A percentile compares a stretch with the other conserved stretches of the same genome.
Evolutionary conservation across 2,113 vertebrate species (phyloP).

Genomic region (Romanogobio albipinnatus): DNA sequence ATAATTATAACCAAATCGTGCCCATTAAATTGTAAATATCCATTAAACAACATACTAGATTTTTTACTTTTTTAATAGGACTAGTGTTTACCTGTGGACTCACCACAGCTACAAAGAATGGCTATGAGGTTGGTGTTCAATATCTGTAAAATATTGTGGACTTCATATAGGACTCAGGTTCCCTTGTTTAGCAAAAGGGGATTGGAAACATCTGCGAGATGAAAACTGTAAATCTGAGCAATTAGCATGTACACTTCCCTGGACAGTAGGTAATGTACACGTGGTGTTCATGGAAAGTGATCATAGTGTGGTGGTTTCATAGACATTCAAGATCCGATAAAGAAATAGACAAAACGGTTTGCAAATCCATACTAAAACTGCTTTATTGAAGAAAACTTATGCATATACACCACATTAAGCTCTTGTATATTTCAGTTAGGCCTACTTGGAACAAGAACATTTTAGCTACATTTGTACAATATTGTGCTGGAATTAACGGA

Average conservation of each 20-base stretch:
- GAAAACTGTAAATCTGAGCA: too few relatives aligned
- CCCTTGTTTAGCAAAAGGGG: neutral
- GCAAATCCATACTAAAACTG: constrained; percentile 38
- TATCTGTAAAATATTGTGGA: neutral
- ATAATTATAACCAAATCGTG: too few relatives aligned
- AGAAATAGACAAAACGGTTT: neutral
- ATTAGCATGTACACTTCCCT: too few relatives aligned
- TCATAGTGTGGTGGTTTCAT: neutral
- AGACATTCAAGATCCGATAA: neutral
- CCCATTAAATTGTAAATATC: too few relatives aligned
- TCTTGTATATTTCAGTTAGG: constrained; percentile 14
- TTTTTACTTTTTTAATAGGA: neutral
- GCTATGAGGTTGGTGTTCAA: neutral
- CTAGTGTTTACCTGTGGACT: neutral
- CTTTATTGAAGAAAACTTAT: constrained; percentile 49
- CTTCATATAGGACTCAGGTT: neutral
- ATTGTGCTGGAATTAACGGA: neutral
- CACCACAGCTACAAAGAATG: neutral
- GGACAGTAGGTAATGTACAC: neutral
- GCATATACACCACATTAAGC: constrained; percentile 26
- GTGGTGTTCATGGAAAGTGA: too few relatives aligned
- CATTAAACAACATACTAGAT: too few relatives aligned
- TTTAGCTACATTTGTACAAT: constrained; percentile 2
- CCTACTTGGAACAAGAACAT: neutral
- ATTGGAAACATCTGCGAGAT: neutral